These are phyloP conservation scores for Falco cherrug DNA, from an alignment of 2,797 vertebrate genomes.

Conservation along the genomic window DNA sequence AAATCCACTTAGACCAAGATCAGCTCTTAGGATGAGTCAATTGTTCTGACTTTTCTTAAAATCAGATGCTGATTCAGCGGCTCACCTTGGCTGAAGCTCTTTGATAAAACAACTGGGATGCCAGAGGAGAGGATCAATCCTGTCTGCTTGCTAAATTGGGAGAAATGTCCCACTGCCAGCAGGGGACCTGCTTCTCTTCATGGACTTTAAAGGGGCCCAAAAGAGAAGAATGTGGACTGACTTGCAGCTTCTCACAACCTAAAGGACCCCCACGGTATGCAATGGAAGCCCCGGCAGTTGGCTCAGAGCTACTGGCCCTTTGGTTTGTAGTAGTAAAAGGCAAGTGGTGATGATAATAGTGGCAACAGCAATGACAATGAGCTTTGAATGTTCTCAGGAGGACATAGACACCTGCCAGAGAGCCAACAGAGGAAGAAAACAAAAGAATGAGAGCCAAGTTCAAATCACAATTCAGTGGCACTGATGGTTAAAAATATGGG, in stretches of 20 bases:
- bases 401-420: background rate
- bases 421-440: background rate
- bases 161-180: background rate
- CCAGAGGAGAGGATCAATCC: background rate
- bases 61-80: background rate
- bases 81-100: background rate
- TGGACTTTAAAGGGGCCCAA: background rate
- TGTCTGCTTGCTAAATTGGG: background rate
- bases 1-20: background rate
- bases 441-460: background rate
- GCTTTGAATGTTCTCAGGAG: background rate
- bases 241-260: fast-evolving
- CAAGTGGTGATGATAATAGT: background rate
- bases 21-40: background rate
- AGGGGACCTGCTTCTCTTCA: fast-evolving
- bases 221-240: fast-evolving
- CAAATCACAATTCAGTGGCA: fast-evolving
- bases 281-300: background rate
- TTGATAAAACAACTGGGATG: background rate
- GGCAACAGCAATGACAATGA: background rate
- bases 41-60: background rate
- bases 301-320: background rate
- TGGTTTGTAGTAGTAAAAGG: background rate
- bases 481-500: background rate
- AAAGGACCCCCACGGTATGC: background rate